phyloP scores from a whole-genome alignment of 2,113 vertebrate species.

The Penelope pileata region DNA sequence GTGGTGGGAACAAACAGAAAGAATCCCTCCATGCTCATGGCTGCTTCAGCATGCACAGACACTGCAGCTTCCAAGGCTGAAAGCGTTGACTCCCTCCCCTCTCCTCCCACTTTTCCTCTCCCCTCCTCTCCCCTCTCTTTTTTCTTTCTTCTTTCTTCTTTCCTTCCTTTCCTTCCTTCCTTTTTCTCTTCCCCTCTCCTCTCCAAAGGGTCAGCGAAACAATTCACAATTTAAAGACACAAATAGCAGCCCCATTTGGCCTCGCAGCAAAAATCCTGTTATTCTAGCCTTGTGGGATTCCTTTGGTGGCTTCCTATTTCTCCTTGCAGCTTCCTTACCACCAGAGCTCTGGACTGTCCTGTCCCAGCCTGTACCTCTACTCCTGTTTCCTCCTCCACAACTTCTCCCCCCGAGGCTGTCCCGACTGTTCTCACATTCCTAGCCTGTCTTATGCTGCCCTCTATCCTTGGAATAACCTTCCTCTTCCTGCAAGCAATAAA shows the following conservation, averaged over 20 bases:
- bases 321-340: slow-evolving; percentile 42
- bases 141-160: too few relatives aligned
- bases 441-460: slow-evolving; percentile 66
- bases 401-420: slow-evolving; percentile 1
- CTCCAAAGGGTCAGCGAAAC: background rate
- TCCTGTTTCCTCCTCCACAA: slow-evolving; percentile 26
- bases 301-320: slow-evolving; percentile 45
- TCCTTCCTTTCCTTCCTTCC: background rate
- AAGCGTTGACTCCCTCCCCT: too few relatives aligned
- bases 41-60: background rate
- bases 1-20: background rate
- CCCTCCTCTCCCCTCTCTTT: too few relatives aligned
- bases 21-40: background rate
- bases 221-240: background rate
- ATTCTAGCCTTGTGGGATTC: slow-evolving; percentile 57
- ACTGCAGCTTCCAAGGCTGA: background rate
- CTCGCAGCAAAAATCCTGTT: slow-evolving; percentile 41
- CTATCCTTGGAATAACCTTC: slow-evolving; percentile 51
- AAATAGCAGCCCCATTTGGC: slow-evolving; percentile 1
- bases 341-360: background rate
- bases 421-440: background rate
- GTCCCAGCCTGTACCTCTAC: background rate
- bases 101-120: background rate
- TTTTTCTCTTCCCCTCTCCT: too few relatives aligned
- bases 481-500: background rate